Percentiles rank a stretch among this genome's conserved stretches.
phyloP scores from a whole-genome alignment of 2,888 invertebrate species.

The Phragmatobia fuliginosa region DNA sequence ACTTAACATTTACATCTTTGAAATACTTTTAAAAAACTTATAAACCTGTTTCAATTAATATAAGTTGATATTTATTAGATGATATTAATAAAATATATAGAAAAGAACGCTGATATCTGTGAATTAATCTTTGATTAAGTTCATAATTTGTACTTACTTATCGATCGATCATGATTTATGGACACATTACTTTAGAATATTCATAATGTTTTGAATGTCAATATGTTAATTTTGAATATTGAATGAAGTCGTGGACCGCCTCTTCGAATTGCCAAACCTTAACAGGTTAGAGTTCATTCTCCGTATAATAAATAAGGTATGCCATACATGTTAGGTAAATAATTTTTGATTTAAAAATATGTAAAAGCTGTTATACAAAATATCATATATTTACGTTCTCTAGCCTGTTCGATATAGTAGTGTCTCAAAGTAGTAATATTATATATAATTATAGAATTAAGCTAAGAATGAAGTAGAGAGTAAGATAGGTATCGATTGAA shows the following conservation, averaged over 20 bases:
- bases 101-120: conserved; percentile 35
- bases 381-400: not conserved
- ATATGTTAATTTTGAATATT: conserved; percentile 55
- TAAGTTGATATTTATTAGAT: conserved; percentile 21
- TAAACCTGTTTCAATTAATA: conserved; percentile 19
- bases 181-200: conserved; percentile 33
- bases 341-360: not conserved
- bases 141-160: conserved; percentile 46
- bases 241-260: conserved; percentile 51
- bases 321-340: not conserved
- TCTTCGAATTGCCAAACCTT: conserved; percentile 26
- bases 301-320: not conserved
- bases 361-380: not conserved
- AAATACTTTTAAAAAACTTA: conserved; percentile 10
- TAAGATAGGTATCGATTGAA: not conserved
- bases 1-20: not conserved
- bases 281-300: conserved; percentile 38
- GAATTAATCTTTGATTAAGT: conserved; percentile 43
- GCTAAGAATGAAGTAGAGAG: not conserved
- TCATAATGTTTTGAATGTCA: conserved; percentile 36
- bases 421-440: no score
- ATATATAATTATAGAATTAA: no score
- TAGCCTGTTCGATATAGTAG: not conserved
- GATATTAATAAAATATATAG: conserved; percentile 24
- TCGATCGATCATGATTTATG: conserved; percentile 31